These are phyloP conservation scores for Calephelis perditalis DNA, from an alignment of 2,888 invertebrate species.

Conservation along the genomic window DNA sequence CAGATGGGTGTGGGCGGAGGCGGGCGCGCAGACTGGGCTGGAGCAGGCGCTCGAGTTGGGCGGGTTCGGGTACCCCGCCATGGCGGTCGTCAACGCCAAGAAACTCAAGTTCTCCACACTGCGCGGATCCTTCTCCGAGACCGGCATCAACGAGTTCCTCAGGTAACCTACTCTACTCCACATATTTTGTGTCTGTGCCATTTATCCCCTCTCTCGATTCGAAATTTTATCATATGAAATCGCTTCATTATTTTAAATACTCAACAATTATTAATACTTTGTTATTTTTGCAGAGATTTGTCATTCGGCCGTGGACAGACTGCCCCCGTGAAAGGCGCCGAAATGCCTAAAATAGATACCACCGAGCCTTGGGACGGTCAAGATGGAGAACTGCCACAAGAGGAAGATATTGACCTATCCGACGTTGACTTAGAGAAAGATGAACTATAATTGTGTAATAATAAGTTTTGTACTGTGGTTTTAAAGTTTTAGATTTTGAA, in stretches of 20 bases:
- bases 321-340: conserved; percentile 89
- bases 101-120: conserved; percentile 97
- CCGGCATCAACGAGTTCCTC: conserved; percentile 97
- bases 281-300: conserved; percentile 81
- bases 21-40: conserved; percentile 88
- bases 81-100: conserved; percentile 97
- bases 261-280: background rate
- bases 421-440: conserved; percentile 91
- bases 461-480: conserved; percentile 13
- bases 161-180: conserved; percentile 55
- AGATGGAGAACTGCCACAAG: conserved; percentile 90
- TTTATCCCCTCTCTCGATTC: too few species aligned
- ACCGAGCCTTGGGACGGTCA: conserved; percentile 95
- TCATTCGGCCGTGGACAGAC: conserved; percentile 96
- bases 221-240: too few species aligned
- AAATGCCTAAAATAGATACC: conserved; percentile 83
- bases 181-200: too few species aligned
- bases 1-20: conserved; percentile 97
- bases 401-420: conserved; percentile 95
- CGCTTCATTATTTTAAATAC: too few species aligned
- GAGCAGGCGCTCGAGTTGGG: conserved; percentile 96
- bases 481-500: conserved; percentile 12
- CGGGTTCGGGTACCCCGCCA: conserved; percentile 98
- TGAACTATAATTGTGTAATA: conserved; percentile 78
- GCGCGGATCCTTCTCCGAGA: conserved; percentile 94